Percentiles rank a stretch among this genome's conserved stretches.
These are phyloP conservation scores for Cheilosia variabilis DNA, from an alignment of 2,888 invertebrate genomes.

Conservation along the genomic window DNA sequence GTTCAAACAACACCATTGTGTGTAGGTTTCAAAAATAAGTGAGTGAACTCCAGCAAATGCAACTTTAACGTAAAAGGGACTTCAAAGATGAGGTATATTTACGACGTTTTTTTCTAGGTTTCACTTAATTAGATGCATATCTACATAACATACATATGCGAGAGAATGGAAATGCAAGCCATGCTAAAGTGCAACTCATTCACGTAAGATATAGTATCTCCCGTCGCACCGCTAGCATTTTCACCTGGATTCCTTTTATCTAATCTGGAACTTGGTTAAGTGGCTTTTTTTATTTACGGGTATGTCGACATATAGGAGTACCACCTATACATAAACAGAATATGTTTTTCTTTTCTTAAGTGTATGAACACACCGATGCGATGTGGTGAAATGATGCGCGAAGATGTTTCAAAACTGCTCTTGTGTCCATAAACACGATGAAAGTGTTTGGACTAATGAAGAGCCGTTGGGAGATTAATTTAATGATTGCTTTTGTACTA, in stretches of 20 bases:
- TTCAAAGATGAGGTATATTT: constrained; percentile 49
- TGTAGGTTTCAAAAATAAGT: constrained; percentile 36
- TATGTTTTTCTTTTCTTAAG: constrained; percentile 37
- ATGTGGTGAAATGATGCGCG: constrained; percentile 37
- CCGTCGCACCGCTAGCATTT: constrained; percentile 48
- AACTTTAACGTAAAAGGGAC: constrained; percentile 50
- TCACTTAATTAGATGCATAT: constrained; percentile 65
- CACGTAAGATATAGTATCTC: constrained; percentile 30
- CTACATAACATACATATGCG: constrained; percentile 10
- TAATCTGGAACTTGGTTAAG: constrained; percentile 71
- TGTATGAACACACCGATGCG: constrained; percentile 33
- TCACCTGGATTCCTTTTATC: constrained; percentile 65
- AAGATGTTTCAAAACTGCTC: constrained; percentile 31
- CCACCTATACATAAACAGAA: constrained; percentile 26
- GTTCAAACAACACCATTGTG: constrained; percentile 21
- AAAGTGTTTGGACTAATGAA: constrained; percentile 36
- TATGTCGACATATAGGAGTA: constrained; percentile 48
- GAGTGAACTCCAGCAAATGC: constrained; percentile 55
- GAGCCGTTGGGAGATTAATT: constrained; percentile 20
- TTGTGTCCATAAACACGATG: constrained; percentile 30
- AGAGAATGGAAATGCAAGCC: constrained; percentile 35
- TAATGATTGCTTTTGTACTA: constrained; percentile 18
- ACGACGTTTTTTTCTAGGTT: constrained; percentile 35
- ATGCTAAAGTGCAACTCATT: constrained; percentile 46
- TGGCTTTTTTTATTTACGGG: constrained; percentile 44